These are phyloP conservation scores for Urosaurus nigricauda DNA, from an alignment of 2,797 vertebrate genomes.

Conservation along the genomic window DNA sequence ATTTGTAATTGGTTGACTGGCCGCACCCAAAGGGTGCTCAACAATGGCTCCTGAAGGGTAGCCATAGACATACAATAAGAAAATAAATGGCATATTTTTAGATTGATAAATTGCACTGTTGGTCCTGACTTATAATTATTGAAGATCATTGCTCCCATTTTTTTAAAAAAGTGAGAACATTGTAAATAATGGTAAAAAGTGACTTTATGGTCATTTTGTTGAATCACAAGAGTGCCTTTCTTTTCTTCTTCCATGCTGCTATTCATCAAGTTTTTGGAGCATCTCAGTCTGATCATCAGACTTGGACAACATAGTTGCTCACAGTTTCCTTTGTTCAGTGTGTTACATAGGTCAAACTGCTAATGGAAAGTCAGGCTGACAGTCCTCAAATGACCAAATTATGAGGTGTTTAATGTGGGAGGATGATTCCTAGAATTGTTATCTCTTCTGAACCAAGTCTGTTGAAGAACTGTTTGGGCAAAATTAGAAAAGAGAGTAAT, in stretches of 20 bases:
- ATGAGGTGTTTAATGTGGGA: not conserved
- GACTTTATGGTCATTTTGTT: not conserved
- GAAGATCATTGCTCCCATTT: not conserved
- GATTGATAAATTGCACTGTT: not conserved
- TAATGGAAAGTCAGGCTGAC: not conserved
- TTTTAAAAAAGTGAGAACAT: not conserved
- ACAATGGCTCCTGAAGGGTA: not conserved
- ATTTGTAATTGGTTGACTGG: too few species aligned
- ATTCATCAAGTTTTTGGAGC: slow-evolving; percentile 15
- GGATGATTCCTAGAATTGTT: not conserved
- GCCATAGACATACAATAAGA: not conserved
- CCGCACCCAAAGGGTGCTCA: too few species aligned
- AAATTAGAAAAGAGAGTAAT: slow-evolving; percentile 55
- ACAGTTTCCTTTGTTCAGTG: not conserved
- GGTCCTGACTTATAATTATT: not conserved
- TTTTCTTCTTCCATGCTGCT: not conserved
- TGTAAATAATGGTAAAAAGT: not conserved
- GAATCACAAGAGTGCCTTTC: not conserved
- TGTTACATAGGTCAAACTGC: slow-evolving; percentile 2
- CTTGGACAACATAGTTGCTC: not conserved
- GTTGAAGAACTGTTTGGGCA: slow-evolving; percentile 58
- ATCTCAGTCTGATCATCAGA: not conserved
- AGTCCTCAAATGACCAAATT: not conserved
- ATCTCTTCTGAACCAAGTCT: slow-evolving; percentile 37
- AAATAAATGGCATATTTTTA: not conserved